Conservation (phyloP, 2,797 vertebrate genomes). For the Hoplostethus mediterraneus region DNA sequence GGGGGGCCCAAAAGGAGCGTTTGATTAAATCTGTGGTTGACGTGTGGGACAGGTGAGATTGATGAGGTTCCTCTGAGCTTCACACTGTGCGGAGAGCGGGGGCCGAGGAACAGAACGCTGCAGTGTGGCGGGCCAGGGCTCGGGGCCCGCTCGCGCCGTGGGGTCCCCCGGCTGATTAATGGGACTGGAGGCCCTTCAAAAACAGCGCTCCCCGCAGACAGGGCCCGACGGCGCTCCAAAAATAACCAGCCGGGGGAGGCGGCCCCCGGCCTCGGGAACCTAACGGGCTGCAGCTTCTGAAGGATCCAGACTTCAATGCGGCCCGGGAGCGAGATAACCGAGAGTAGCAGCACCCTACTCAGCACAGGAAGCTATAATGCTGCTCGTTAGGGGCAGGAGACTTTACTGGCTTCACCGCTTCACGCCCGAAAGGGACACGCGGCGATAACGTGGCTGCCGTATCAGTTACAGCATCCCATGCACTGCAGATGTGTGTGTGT, state of each 20-base stretch:
- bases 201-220: constrained; percentile 86
- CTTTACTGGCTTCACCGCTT: constrained; percentile 46
- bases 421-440: constrained; percentile 63
- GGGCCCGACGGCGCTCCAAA: constrained; percentile 85
- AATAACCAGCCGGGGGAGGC: constrained; percentile 83
- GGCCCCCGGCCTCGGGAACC: constrained; percentile 51
- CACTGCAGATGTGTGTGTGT: constrained; percentile 27
- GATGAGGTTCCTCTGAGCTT: constrained; percentile 97
- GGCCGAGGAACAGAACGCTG: constrained; percentile 89
- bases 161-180: constrained; percentile 94
- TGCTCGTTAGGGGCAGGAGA: constrained; percentile 66
- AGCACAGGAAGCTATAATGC: constrained; percentile 69
- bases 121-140: constrained; percentile 90
- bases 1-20: constrained; percentile 83
- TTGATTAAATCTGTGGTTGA: constrained; percentile 93
- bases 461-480: constrained; percentile 13
- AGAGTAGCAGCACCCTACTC: constrained; percentile 37
- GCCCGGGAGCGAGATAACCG: constrained; percentile 48
- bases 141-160: constrained; percentile 84
- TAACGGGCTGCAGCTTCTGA: constrained; percentile 78
- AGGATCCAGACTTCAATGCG: constrained; percentile 61
- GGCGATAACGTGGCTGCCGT: constrained; percentile 41
- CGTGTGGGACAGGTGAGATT: constrained; percentile 93
- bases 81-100: constrained; percentile 89
- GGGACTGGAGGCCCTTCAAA: constrained; percentile 91